Base-by-base conservation (phyloP, 2,113 vertebrate species). In the Brienomyrus brachyistius region DNA sequence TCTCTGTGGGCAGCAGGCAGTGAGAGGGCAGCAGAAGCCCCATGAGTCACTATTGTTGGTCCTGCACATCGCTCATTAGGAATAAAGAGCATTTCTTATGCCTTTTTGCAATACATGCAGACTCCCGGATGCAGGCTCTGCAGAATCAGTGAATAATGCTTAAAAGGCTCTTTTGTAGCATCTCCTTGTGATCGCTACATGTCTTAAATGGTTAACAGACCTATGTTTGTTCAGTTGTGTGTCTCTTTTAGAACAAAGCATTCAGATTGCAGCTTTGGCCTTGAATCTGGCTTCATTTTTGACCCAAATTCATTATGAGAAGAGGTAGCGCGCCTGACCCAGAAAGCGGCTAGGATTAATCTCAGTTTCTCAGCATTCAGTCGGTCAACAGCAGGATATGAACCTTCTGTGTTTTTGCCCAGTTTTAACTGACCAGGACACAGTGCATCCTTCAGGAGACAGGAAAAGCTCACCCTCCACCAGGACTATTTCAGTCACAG, bases 401-500 rank as follows among this genome's bases (percentile, higher is more conserved):
- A 80, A 40, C 5, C 74, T 80, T 80, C 74, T 80, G 35, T 80
- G 13, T 80, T 80, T 80, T 80, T 31, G n/a, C 43, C 74, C 74
- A 80, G 19, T 43, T 80, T 43, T 80, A 77, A 77, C 70, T 88
- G 35, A 62, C 56, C 35, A 62, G 40, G 35, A 45, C 87, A 2
- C 27, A 35, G 17, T 88, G 85, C 50, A 86, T 51, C 85, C 43
- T 88, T 54, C 56, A 66, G 56, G 56, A 88, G 87, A 66, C 87
- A 47, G 54, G 54, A 88, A 62, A 51, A 21, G 40, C 52, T 66
- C 1, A 35, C 54, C 52, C 50, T 66, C 50, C 50, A 45, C 54
- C 40, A 17, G 35, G n/a, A 45, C 40, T 59, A 54, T 87, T 87
- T 86, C 45, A 5, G 48, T 48, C 9, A 40, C 52, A 87, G n/a